phyloP scores from a whole-genome alignment of 2,888 invertebrate genomes.

The Drosophila longiperda region DNA sequence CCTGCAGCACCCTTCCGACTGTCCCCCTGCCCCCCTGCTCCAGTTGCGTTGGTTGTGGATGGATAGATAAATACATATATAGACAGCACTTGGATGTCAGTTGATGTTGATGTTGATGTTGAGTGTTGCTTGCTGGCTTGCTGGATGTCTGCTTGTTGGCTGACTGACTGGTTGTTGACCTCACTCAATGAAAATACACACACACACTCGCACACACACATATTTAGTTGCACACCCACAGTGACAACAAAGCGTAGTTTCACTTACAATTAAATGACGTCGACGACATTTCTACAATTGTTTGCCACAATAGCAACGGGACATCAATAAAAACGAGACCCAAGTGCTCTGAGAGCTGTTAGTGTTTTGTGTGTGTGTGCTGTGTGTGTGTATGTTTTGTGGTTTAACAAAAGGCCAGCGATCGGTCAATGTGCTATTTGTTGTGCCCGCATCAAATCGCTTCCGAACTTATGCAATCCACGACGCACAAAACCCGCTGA shows the following conservation, averaged over 20 bases:
- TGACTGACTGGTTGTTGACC: conserved; percentile 70
- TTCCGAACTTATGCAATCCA: conserved; percentile 53
- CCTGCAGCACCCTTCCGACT: background rate
- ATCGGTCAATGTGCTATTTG: conserved; percentile 79
- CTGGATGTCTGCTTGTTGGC: conserved; percentile 46
- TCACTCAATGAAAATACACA: conserved; percentile 53
- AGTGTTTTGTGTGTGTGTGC: conserved; percentile 1
- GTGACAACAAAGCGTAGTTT: conserved; percentile 72
- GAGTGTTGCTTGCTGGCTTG: conserved; percentile 66
- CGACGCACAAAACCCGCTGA: conserved; percentile 9
- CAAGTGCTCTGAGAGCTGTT: conserved; percentile 23
- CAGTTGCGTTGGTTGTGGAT: conserved; percentile 26
- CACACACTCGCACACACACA: conserved; percentile 2
- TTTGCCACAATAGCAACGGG: conserved; percentile 74
- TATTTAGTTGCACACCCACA: conserved; percentile 10
- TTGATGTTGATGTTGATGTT: conserved; percentile 37
- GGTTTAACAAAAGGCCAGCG: conserved; percentile 58
- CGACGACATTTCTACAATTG: conserved; percentile 77
- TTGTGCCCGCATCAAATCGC: conserved; percentile 73
- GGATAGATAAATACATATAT: conserved; percentile 59
- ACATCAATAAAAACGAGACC: conserved; percentile 77
- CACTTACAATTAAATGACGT: conserved; percentile 81
- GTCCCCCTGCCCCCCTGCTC: background rate
- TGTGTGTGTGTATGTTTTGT: conserved; percentile 21
- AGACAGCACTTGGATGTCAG: conserved; percentile 71